Conservation (phyloP, 2,888 invertebrate genomes). For the Helicoverpa assulta region DNA sequence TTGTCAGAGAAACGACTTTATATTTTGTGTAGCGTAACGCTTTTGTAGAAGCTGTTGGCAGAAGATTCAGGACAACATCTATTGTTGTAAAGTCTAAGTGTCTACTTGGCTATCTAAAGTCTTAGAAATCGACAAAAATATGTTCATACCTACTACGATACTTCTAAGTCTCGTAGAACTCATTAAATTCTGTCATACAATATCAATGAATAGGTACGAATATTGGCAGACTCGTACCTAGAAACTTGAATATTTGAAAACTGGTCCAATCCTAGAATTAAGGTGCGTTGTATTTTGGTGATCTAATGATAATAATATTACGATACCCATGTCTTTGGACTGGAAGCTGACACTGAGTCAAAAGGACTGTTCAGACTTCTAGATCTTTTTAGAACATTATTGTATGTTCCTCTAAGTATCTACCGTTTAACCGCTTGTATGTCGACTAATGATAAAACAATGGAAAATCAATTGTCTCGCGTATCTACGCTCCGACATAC, state of each 20-base stretch:
- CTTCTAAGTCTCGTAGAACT: background rate
- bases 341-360: background rate
- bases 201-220: background rate
- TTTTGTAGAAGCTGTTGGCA: conserved; percentile 25
- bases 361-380: background rate
- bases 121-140: too few relatives aligned
- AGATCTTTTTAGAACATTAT: background rate
- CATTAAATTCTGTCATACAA: conserved; percentile 1
- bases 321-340: background rate
- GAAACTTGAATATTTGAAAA: background rate
- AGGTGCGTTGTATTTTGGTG: background rate
- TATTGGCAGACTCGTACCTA: background rate
- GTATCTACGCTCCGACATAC: background rate
- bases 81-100: background rate
- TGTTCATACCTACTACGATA: background rate
- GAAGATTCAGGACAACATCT: background rate
- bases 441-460: too few relatives aligned
- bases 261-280: background rate
- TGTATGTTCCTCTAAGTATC: too few relatives aligned
- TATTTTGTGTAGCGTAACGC: conserved; percentile 50
- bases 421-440: too few relatives aligned
- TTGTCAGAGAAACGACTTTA: conserved; percentile 51
- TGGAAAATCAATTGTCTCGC: too few relatives aligned
- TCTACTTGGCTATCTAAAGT: too few relatives aligned
- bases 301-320: background rate